Evolutionary conservation across 2,797 vertebrate species (phyloP).

Genomic region (Perodicticus potto): DNA sequence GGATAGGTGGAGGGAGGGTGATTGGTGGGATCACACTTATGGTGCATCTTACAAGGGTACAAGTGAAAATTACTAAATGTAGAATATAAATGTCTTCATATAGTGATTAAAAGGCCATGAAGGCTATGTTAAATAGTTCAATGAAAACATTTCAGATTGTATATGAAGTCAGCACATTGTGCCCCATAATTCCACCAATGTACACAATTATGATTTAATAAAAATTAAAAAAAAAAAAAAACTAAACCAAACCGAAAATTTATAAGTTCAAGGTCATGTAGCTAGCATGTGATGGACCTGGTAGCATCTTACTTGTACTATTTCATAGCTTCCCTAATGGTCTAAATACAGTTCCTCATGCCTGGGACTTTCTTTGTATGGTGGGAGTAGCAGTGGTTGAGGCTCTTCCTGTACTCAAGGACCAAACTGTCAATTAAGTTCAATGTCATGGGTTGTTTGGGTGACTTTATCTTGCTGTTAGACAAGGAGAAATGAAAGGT

Average conservation of each 20-base stretch:
- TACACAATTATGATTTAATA: too few relatives aligned
- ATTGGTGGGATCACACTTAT: too few relatives aligned
- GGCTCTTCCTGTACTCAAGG: neutral
- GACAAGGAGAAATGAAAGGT: neutral
- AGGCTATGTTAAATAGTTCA: too few relatives aligned
- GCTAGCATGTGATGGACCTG: neutral
- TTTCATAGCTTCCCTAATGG: neutral
- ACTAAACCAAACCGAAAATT: constrained; percentile 1
- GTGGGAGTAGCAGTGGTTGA: neutral
- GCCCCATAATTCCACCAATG: too few relatives aligned
- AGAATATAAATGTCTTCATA: too few relatives aligned
- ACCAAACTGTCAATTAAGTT: neutral
- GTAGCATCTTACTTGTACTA: neutral
- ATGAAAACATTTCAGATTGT: too few relatives aligned
- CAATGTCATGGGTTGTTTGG: neutral
- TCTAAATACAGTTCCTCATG: neutral
- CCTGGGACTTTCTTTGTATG: neutral
- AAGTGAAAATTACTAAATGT: too few relatives aligned
- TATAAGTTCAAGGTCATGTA: neutral
- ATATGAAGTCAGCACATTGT: too few relatives aligned
- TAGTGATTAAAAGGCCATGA: too few relatives aligned
- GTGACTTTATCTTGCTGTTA: neutral
- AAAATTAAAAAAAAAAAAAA: too few relatives aligned
- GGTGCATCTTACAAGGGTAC: too few relatives aligned
- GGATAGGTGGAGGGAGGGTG: too few relatives aligned